Conservation (phyloP, 2,888 invertebrate genomes). For the Leucoptera coffeella region DNA sequence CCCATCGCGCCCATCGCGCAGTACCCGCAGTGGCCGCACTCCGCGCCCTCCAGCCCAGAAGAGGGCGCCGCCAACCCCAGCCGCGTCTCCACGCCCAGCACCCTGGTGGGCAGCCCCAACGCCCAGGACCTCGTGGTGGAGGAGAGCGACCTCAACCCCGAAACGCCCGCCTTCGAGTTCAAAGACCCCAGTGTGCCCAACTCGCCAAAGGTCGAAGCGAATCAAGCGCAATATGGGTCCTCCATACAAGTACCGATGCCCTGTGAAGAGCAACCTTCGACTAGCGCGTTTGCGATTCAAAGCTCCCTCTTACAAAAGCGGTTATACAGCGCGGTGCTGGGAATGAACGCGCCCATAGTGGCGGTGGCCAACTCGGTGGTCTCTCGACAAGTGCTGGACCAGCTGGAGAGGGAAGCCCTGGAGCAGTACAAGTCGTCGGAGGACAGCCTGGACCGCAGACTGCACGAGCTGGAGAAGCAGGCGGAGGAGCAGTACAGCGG, state of each 20-base stretch:
- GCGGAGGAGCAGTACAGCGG: slow-evolving; percentile 60
- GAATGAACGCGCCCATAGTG: slow-evolving; percentile 42
- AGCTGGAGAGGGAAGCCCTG: slow-evolving; percentile 53
- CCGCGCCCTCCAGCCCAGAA: too few relatives aligned
- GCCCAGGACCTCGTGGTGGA: slow-evolving; percentile 8
- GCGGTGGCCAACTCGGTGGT: slow-evolving; percentile 20
- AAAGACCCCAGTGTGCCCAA: too few relatives aligned
- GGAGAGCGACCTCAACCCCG: background rate
- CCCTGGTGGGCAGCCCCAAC: slow-evolving; percentile 24
- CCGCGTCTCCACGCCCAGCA: slow-evolving; percentile 31
- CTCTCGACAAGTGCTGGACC: slow-evolving; percentile 39
- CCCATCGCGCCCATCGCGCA: slow-evolving; percentile 26
- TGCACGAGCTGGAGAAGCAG: slow-evolving; percentile 58
- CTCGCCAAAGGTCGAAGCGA: slow-evolving; percentile 8
- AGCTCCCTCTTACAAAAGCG: slow-evolving; percentile 28
- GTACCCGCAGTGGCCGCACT: too few relatives aligned
- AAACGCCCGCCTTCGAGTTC: slow-evolving; percentile 1
- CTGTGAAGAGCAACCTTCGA: slow-evolving; percentile 24
- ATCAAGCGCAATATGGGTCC: slow-evolving; percentile 11
- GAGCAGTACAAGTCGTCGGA: slow-evolving; percentile 56
- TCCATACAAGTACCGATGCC: slow-evolving; percentile 14
- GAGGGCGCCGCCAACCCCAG: slow-evolving; percentile 36
- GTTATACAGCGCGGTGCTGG: slow-evolving; percentile 48
- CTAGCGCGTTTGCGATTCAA: slow-evolving; percentile 24
- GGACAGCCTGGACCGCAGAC: slow-evolving; percentile 52